Evolutionary conservation across 1,140 invertebrate species (phyloP).

Genomic region (Meteorus sp.): DNA sequence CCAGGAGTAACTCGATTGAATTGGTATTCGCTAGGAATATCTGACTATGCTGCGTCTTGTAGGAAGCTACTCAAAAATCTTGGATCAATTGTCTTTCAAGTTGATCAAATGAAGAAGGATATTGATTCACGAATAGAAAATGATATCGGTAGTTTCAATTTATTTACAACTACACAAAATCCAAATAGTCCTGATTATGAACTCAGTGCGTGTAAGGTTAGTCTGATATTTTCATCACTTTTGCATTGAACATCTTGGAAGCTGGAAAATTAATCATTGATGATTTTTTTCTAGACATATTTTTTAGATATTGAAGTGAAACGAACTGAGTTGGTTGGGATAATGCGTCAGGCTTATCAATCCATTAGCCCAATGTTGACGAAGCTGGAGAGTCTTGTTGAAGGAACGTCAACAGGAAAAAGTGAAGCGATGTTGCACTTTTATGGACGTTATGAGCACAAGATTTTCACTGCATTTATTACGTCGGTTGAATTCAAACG

Average conservation of each 20-base stretch:
- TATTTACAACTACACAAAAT: constrained; percentile 56
- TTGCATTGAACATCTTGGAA: neutral
- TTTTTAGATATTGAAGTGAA: constrained; percentile 70
- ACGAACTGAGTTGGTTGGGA: constrained; percentile 66
- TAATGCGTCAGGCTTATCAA: constrained; percentile 71
- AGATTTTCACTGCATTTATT: constrained; percentile 66
- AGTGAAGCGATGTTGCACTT: constrained; percentile 68
- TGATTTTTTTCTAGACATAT: constrained; percentile 60
- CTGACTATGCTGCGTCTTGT: constrained; percentile 69
- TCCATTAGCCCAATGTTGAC: constrained; percentile 75
- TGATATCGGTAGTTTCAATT: constrained; percentile 62
- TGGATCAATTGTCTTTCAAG: constrained; percentile 68
- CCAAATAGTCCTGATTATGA: constrained; percentile 30
- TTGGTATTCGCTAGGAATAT: constrained; percentile 82
- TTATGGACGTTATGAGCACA: constrained; percentile 72
- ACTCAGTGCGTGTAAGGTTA: constrained; percentile 45
- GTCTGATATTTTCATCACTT: neutral
- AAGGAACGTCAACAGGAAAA: constrained; percentile 67
- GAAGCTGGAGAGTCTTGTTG: constrained; percentile 78
- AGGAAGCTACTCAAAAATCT: constrained; percentile 62
- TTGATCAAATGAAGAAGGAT: constrained; percentile 76
- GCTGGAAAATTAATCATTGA: constrained; percentile 6
- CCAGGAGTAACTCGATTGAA: constrained; percentile 79
- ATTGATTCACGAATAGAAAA: constrained; percentile 64
- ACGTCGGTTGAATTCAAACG: no score